Percentiles rank a stretch among this genome's conserved stretches.
These are phyloP conservation scores for Dromiciops gliroides DNA, from an alignment of 2,113 vertebrate genomes.

Conservation along the genomic window DNA sequence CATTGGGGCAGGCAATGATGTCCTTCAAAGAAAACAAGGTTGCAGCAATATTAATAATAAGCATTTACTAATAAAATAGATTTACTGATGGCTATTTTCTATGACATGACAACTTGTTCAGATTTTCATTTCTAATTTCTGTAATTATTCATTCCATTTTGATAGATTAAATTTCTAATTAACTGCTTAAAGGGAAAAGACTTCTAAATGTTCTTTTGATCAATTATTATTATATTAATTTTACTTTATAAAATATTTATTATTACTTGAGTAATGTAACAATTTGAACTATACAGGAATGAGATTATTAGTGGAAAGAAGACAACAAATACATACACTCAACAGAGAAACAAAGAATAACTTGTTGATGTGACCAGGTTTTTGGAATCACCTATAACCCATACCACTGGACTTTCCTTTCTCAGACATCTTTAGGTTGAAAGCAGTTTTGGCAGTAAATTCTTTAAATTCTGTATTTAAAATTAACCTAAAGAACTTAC, in stretches of 20 bases:
- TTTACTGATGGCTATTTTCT: fast-evolving
- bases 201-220: fast-evolving
- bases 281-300: neutral
- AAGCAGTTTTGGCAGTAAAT: neutral
- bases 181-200: neutral
- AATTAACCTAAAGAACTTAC: neutral
- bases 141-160: fast-evolving
- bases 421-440: neutral
- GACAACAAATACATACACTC: neutral
- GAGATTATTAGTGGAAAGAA: neutral
- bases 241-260: neutral
- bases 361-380: neutral
- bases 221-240: neutral
- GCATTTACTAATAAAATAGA: fast-evolving
- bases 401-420: neutral
- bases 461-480: neutral
- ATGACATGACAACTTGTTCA: neutral
- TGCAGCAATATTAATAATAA: neutral
- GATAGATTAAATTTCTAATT: no score
- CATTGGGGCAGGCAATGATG: slow-evolving; percentile 93
- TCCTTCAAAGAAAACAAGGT: slow-evolving; percentile 82
- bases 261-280: neutral
- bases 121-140: neutral
- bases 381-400: neutral
- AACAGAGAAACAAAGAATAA: neutral